A percentile compares a stretch with the other conserved stretches of the same genome.
phyloP scores from a whole-genome alignment of 2,797 vertebrate genomes.

The Falco biarmicus region DNA sequence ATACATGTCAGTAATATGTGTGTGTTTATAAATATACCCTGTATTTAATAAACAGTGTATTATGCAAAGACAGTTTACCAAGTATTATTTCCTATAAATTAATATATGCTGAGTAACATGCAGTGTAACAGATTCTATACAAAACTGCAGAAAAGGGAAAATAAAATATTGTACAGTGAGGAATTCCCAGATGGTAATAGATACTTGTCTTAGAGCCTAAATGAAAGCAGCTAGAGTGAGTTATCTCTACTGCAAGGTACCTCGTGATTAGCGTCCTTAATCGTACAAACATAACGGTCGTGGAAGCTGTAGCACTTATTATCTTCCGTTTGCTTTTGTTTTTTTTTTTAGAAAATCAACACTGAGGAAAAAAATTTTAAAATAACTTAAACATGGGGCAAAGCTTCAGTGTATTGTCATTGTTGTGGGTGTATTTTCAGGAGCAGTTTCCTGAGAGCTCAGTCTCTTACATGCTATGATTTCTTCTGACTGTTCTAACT shows the following conservation, averaged over 20 bases:
- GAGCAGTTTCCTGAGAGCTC: neutral
- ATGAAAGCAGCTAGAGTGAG: neutral
- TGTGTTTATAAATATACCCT: neutral
- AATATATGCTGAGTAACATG: neutral
- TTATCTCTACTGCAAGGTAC: neutral
- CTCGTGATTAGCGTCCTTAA: neutral
- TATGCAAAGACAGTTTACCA: neutral
- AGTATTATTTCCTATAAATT: neutral
- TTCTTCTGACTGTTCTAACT: neutral
- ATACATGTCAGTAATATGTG: neutral
- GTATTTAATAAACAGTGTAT: neutral
- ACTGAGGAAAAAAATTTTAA: neutral
- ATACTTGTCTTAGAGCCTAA: neutral
- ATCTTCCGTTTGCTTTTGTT: too few relatives aligned
- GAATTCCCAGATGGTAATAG: neutral
- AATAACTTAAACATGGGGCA: neutral
- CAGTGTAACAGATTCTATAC: neutral
- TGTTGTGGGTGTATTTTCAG: neutral
- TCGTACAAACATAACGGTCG: neutral
- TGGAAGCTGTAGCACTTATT: neutral
- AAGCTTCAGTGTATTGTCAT: neutral
- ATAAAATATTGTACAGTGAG: neutral
- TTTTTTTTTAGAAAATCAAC: neutral
- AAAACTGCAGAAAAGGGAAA: neutral
- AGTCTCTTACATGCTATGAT: neutral